Evolutionary conservation across 2,888 invertebrate genomes (phyloP), one percentile per base, ranked within the genome.

Genomic region (Torymus auratus): DNA sequence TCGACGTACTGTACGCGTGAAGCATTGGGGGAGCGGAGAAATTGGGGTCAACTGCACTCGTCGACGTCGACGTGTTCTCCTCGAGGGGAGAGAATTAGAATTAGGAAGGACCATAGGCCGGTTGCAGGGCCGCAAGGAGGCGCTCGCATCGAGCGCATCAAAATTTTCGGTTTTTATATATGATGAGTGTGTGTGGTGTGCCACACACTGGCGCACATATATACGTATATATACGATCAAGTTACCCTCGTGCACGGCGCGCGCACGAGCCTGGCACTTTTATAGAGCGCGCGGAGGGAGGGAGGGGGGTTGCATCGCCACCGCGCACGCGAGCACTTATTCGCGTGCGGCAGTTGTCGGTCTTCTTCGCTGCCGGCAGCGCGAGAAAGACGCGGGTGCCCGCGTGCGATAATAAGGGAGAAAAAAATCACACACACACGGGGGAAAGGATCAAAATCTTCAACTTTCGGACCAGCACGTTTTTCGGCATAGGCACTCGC

Each of bases 361-460:
- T 88, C 86, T 85, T 86, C 86, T 84, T 88, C 88, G 88, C 88
- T 88, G 88, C 88, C 88, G 88, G 88, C 88, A 86, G 88, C 87
- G 88, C 65, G 80, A 80, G 80, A 74, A 80, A 65, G 78, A 81
- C 82, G 76, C 71, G 77, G 74, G 78, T 78, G 82, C 56, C 41
- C 41, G 41, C 55, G 23, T 72, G 64, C 64, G 68, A 75, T 50
- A 76, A 75, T 50, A 76, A 69, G 76, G 64, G 70, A 28, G 50
- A 55, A 69, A 70, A 69, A 41, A 41, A 41, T 41, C 7, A 41
- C 41, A 41, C 7, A 28, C 28, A 41, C 41, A 41, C 41, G 7
- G 41, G 41, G 7, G n/a, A 68, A 71, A 52, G 17, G 74, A 68
- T 72, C 62, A 76, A 76, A 81, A 80, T 74, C 65, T 68, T 7